Evolutionary conservation across 2,888 invertebrate species (phyloP).

Genomic region (Cheilosia urbana): DNA sequence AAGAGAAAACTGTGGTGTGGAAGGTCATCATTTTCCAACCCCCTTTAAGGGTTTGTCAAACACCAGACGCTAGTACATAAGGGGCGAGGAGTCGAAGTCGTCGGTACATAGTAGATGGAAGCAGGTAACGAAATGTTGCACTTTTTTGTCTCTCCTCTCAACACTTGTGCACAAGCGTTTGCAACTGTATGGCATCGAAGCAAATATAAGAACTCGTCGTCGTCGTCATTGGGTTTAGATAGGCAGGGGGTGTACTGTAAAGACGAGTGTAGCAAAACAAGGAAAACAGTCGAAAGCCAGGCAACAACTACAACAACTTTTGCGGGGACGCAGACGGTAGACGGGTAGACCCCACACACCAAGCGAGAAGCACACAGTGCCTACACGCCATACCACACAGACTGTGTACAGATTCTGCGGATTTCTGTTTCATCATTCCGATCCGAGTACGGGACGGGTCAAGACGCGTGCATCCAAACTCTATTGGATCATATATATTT

Average conservation of each 20-base stretch:
- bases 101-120: constrained; percentile 11
- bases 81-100: constrained; percentile 10
- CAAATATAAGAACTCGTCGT: constrained; percentile 42
- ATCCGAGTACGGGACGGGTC: constrained; percentile 79
- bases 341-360: constrained; percentile 54
- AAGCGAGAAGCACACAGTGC: constrained; percentile 21
- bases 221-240: too few species aligned
- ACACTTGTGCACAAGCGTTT: constrained; percentile 50
- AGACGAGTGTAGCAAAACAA: constrained; percentile 36
- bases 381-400: constrained; percentile 9
- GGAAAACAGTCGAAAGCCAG: constrained; percentile 46
- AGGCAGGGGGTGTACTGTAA: not conserved
- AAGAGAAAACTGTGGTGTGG: constrained; percentile 71
- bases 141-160: constrained; percentile 59
- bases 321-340: constrained; percentile 63
- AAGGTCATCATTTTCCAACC: constrained; percentile 73
- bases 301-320: constrained; percentile 41
- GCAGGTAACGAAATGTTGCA: constrained; percentile 74
- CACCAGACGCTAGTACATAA: constrained; percentile 39
- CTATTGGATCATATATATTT: constrained; percentile 51
- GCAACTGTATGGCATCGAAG: constrained; percentile 50
- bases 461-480: constrained; percentile 76
- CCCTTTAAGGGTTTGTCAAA: constrained; percentile 64
- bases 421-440: constrained; percentile 78
- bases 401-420: constrained; percentile 73